phyloP scores from a whole-genome alignment of 2,797 vertebrate species.

The Babyrousa celebensis region DNA sequence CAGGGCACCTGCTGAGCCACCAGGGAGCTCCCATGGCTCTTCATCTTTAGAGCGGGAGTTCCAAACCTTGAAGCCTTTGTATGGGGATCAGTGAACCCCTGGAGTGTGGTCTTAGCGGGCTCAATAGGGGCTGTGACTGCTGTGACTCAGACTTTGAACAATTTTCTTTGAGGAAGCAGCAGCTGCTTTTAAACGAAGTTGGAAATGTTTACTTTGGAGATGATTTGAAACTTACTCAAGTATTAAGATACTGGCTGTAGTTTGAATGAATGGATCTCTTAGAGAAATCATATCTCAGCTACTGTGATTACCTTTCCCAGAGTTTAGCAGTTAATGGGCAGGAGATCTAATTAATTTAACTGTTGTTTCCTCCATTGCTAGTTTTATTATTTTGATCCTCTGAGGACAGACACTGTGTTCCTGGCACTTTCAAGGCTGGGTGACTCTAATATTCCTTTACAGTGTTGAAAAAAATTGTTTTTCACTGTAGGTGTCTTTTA shows the following conservation, averaged over 20 bases:
- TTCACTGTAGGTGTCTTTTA: neutral
- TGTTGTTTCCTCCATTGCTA: neutral
- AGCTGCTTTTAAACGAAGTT: neutral
- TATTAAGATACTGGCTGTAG: neutral
- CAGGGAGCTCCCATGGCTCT: neutral
- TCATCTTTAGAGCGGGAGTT: neutral
- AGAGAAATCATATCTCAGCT: neutral
- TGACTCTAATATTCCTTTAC: constrained; percentile 60
- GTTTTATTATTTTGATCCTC: constrained; percentile 43
- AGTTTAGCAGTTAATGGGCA: neutral
- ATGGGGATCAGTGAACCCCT: neutral
- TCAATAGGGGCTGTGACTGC: rapidly evolving
- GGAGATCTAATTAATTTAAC: constrained; percentile 44
- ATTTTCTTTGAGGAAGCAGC: neutral
- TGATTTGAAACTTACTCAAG: neutral
- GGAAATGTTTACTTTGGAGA: constrained; percentile 21
- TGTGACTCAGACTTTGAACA: no score
- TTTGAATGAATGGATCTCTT: constrained; percentile 29
- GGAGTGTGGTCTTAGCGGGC: rapidly evolving
- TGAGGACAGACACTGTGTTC: constrained; percentile 3
- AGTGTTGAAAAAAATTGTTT: neutral
- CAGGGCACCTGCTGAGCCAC: neutral
- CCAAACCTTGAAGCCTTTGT: neutral
- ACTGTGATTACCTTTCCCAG: neutral
- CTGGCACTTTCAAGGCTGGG: constrained; percentile 56